Conservation (phyloP, 2,113 vertebrate species). For the Sinosuthora webbiana region DNA sequence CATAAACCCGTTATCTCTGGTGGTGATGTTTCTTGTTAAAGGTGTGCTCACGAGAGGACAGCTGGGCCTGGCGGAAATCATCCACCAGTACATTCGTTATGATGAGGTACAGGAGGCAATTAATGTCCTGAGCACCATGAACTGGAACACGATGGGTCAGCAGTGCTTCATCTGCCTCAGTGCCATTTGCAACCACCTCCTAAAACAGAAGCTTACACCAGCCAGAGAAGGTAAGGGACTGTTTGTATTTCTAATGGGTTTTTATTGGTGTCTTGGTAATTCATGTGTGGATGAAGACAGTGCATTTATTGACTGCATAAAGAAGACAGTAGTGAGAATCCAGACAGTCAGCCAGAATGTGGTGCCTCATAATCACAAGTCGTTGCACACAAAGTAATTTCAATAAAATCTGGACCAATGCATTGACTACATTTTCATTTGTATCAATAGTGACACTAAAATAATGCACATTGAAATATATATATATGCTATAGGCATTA, state of each 20-base stretch:
- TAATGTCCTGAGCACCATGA: conserved; percentile 86
- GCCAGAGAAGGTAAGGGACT: conserved; percentile 81
- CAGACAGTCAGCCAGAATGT: not conserved
- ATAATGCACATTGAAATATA: not conserved
- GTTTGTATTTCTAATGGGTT: not conserved
- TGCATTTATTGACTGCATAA: not conserved
- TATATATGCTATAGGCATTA: not conserved
- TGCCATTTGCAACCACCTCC: conserved; percentile 87
- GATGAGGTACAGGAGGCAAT: conserved; percentile 83
- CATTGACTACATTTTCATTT: not conserved
- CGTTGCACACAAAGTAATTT: not conserved
- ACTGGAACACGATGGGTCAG: conserved; percentile 85
- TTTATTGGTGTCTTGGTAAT: not conserved
- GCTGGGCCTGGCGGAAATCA: conserved; percentile 80
- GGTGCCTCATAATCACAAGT: not conserved
- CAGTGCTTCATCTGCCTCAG: conserved; percentile 83
- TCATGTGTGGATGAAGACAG: not conserved
- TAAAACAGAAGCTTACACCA: conserved; percentile 85
- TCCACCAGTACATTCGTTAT: conserved; percentile 84
- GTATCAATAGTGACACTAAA: not conserved
- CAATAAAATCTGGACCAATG: not conserved
- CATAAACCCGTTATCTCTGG: not conserved
- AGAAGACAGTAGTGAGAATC: not conserved
- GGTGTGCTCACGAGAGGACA: conserved; percentile 82
- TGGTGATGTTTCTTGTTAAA: conserved; percentile 58